Evolutionary conservation across 2,888 invertebrate species (phyloP), one percentile per base, ranked within the genome.

Genomic region (Cybosia mesomella): DNA sequence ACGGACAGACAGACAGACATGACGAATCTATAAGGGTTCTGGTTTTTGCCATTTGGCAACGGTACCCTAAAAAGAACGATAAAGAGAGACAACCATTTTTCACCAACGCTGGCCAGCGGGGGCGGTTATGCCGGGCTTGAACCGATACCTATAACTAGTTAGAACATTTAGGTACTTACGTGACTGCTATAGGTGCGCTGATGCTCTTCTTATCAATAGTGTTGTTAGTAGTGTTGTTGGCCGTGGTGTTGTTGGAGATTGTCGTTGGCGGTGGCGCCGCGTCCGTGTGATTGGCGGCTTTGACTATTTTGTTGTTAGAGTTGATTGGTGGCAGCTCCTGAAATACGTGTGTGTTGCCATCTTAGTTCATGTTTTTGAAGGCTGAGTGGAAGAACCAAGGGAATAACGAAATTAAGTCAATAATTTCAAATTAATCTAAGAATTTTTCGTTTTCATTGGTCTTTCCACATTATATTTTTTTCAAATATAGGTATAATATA

Each of bases 151-250:
- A 34, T 10, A 8, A 34, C 34, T 7, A 10, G 34, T 7, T 34
- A 34, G 34, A 49, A n/a, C 9, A 43, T 18, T 28, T 62, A 59
- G 36, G 21, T 36, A 92, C 94, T 91, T 66, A 95, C 95, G 95
- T 95, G 81, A 94, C 95, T 74, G 95, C 92, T 13, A 95, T 94
- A n/a, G 95, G 95, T 22, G 95, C 94, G 77, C 95, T 95, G 71
- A 94, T 95, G 59, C 83, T 92, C 79, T 94, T 95, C 88, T 95
- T 95, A 81, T 95, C 94, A 75, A 94, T 94, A 74, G 93, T 91
- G 72, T 92, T 93, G 81, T 90, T 92, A 24, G 91, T 84, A 68
- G 88, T 83, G 24, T 90, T 83, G 75, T 70, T 70, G 28, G 54
- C 36, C 9, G 90, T 83, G 79, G 89, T 83, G 81, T 88, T 91